A percentile compares a stretch with the other conserved stretches of the same genome.
These are phyloP conservation scores for Oreohelix idahoensis DNA, from an alignment of 1,140 invertebrate species.

Conservation along the genomic window DNA sequence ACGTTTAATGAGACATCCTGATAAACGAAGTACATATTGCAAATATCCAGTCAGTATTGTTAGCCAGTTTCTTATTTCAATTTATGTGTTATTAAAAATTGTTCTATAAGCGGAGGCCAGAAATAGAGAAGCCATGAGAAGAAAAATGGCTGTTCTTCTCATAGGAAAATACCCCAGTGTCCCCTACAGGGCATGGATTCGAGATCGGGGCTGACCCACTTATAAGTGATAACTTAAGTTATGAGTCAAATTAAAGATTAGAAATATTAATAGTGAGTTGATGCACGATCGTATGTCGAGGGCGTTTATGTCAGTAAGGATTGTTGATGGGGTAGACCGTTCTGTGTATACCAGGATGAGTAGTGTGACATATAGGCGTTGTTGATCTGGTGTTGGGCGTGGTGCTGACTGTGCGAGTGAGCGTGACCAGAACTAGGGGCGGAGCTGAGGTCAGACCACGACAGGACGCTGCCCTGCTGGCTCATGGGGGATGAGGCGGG, in stretches of 20 bases:
- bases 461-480: conserved; percentile 28
- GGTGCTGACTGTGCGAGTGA: conserved; percentile 42
- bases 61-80: neutral
- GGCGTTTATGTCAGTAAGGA: conserved; percentile 56
- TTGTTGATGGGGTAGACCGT: conserved; percentile 54
- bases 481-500: conserved; percentile 53
- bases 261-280: neutral
- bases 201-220: too few species aligned
- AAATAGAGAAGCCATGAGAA: too few species aligned
- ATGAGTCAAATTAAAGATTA: too few species aligned
- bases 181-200: too few species aligned
- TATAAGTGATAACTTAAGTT: too few species aligned
- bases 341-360: conserved; percentile 62
- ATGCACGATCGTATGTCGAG: neutral
- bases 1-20: neutral
- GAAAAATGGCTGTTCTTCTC: too few species aligned
- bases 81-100: too few species aligned
- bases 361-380: conserved; percentile 61
- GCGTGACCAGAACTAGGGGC: conserved; percentile 34
- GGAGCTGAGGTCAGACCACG: conserved; percentile 48
- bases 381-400: conserved; percentile 51
- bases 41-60: neutral
- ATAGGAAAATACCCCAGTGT: too few species aligned
- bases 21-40: neutral
- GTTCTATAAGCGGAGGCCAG: too few species aligned